Evolutionary conservation across 2,888 invertebrate species (phyloP).

Genomic region (Andrena hattorfiana): DNA sequence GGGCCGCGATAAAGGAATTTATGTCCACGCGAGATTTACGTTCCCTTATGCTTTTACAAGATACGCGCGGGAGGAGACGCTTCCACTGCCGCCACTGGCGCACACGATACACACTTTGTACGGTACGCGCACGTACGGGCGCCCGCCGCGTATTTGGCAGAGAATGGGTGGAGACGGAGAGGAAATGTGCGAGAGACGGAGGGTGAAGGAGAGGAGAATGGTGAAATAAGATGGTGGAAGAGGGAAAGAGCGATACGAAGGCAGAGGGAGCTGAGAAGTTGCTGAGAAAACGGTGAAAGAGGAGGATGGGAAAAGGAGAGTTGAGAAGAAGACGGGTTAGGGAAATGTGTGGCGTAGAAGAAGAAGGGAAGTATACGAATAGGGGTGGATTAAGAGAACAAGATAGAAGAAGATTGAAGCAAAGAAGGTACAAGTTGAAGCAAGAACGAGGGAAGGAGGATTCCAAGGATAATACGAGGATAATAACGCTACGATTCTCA

Average conservation of each 20-base stretch:
- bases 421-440: neutral
- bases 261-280: neutral
- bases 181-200: neutral
- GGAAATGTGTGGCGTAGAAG: neutral
- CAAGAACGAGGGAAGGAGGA: neutral
- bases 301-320: neutral
- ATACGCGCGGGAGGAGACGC: constrained; percentile 56
- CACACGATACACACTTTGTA: constrained; percentile 20
- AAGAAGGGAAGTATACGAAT: neutral
- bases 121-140: neutral
- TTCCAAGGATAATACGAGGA: neutral
- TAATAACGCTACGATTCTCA: constrained; percentile 13
- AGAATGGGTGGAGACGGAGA: neutral
- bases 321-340: neutral
- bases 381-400: neutral
- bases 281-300: neutral
- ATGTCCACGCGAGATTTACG: constrained; percentile 79
- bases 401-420: neutral
- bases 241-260: neutral
- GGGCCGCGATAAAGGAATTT: constrained; percentile 79
- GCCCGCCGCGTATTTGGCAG: neutral
- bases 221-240: neutral
- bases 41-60: constrained; percentile 72
- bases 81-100: constrained; percentile 32
- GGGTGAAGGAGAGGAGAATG: neutral